Percentiles rank a stretch among this genome's conserved stretches.
Conservation (phyloP, 2,888 invertebrate species). For the Bellardia bayeri region DNA sequence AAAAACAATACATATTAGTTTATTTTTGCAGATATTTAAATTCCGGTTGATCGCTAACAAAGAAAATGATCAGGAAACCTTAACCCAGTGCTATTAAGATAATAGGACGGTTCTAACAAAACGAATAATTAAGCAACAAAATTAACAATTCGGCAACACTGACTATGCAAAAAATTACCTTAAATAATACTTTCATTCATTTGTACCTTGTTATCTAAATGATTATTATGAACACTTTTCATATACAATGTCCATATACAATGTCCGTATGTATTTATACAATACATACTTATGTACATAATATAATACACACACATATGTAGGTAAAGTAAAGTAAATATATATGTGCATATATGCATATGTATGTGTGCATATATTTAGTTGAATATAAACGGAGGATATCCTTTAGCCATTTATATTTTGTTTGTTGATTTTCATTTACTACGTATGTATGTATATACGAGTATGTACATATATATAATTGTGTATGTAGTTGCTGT, state of each 20-base stretch:
- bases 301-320: too few species aligned
- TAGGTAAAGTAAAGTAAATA: not conserved
- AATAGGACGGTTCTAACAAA: too few species aligned
- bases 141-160: not conserved
- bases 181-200: conserved; percentile 2
- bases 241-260: not conserved
- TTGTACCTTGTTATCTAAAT: not conserved
- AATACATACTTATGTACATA: not conserved
- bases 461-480: too few species aligned
- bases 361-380: not conserved
- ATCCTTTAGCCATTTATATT: conserved; percentile 63
- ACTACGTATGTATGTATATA: not conserved
- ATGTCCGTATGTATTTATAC: not conserved
- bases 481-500: conserved; percentile 25
- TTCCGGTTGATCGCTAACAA: too few species aligned
- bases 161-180: not conserved
- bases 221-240: not conserved
- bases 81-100: too few species aligned
- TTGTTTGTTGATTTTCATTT: conserved; percentile 47
- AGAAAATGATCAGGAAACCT: too few species aligned
- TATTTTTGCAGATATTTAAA: too few species aligned
- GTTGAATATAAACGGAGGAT: conserved; percentile 50
- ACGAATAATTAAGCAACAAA: too few species aligned
- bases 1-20: too few species aligned
- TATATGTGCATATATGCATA: not conserved